Evolutionary conservation across 2,113 vertebrate species (phyloP).

Genomic region (Fulmarus glacialis): DNA sequence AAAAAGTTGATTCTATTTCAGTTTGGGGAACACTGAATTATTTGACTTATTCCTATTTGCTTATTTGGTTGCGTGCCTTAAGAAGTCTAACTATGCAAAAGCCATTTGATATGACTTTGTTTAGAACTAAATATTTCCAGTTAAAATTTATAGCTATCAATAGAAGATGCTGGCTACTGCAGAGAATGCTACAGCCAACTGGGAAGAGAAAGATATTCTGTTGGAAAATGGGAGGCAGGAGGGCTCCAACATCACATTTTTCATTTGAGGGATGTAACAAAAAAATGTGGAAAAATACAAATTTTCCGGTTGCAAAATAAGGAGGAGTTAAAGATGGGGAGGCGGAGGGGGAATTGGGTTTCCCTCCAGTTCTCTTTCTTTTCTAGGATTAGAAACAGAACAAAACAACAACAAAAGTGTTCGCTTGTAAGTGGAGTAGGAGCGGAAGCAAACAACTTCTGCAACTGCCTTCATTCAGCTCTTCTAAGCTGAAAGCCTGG

Average conservation of each 20-base stretch:
- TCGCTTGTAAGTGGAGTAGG: not conserved
- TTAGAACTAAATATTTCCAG: not conserved
- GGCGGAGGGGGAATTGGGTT: not conserved
- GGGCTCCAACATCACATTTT: not conserved
- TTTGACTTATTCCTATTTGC: not conserved
- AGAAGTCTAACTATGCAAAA: not conserved
- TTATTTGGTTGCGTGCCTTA: not conserved
- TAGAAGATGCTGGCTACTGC: not conserved
- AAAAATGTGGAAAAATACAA: not conserved
- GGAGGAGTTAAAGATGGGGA: not conserved
- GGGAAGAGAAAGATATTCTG: not conserved
- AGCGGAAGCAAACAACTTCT: not conserved
- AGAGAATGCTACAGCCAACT: not conserved
- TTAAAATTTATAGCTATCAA: not conserved
- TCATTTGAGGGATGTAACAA: not conserved
- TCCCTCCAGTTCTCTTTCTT: not conserved
- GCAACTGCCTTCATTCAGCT: not conserved
- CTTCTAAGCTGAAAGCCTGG: not conserved
- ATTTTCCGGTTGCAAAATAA: not conserved
- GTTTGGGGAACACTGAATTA: not conserved
- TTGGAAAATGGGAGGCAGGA: not conserved
- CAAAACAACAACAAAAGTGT: accelerated
- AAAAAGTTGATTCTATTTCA: not conserved
- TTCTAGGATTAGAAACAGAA: not conserved
- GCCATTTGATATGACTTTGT: not conserved